Evolutionary conservation across 2,888 invertebrate species (phyloP).

Genomic region (Gari tellinella): DNA sequence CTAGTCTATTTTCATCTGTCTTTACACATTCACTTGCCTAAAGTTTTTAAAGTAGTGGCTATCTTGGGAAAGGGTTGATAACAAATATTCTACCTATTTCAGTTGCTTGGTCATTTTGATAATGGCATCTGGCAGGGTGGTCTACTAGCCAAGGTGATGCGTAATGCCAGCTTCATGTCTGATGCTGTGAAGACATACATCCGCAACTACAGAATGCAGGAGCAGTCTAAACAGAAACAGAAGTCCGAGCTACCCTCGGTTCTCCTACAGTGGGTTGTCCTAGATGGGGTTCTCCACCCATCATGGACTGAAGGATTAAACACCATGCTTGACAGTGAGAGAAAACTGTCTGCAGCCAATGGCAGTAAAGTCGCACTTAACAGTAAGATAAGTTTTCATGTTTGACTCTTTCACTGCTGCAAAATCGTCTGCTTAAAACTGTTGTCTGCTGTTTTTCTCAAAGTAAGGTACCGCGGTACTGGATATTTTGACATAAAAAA

Average conservation of each 20-base stretch:
- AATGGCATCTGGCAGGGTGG: constrained; percentile 79
- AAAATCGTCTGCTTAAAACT: too few species aligned
- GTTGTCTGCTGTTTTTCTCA: too few species aligned
- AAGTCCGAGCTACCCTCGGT: constrained; percentile 73
- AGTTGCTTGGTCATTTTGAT: constrained; percentile 79
- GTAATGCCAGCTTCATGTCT: constrained; percentile 74
- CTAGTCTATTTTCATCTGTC: too few species aligned
- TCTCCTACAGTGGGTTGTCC: constrained; percentile 78
- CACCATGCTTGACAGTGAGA: constrained; percentile 76
- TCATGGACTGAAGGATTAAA: constrained; percentile 81
- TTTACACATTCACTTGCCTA: too few species aligned
- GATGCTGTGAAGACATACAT: constrained; percentile 74
- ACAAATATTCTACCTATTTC: constrained; percentile 1
- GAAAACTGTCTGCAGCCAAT: constrained; percentile 76
- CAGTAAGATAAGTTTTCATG: constrained; percentile 18
- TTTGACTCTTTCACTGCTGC: too few species aligned
- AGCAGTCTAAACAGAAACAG: constrained; percentile 68
- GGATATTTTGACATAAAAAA: too few species aligned
- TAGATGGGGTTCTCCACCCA: constrained; percentile 80
- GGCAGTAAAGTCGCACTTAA: constrained; percentile 69
- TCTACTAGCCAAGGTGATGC: constrained; percentile 75
- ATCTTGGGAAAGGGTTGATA: too few species aligned
- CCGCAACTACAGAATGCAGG: constrained; percentile 66
- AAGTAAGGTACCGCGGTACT: too few species aligned
- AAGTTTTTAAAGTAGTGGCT: too few species aligned